Evolutionary conservation across 2,888 invertebrate species (phyloP).

Genomic region (Dryocosmus kuriphilus): DNA sequence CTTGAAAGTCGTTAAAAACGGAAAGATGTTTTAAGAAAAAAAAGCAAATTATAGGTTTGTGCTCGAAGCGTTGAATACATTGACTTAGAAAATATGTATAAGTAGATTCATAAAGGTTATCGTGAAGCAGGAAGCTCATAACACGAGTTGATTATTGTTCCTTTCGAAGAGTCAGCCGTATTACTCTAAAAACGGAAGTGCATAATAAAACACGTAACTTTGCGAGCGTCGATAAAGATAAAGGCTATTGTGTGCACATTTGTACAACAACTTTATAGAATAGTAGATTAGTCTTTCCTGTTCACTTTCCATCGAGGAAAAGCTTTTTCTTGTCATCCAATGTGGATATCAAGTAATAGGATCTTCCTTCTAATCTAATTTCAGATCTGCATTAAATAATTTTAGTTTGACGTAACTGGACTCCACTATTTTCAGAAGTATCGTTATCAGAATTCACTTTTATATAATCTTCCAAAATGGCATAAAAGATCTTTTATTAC

Average conservation of each 20-base stretch:
- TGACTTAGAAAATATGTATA: not conserved
- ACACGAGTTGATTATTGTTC: constrained; percentile 12
- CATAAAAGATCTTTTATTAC: not conserved
- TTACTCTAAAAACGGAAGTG: constrained; percentile 25
- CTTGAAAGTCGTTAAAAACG: not conserved
- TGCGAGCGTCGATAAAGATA: not conserved
- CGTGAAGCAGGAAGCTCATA: constrained; percentile 26
- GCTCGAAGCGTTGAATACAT: not conserved
- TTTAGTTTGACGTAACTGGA: too few species aligned
- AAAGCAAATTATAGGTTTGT: not conserved
- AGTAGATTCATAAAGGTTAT: not conserved
- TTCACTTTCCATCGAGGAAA: not conserved
- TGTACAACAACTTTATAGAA: not conserved
- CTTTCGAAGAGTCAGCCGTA: constrained; percentile 16
- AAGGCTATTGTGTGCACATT: not conserved
- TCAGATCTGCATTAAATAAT: too few species aligned
- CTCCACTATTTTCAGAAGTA: too few species aligned
- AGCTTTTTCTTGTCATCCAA: not conserved
- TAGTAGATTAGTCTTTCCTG: not conserved
- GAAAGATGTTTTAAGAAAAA: not conserved
- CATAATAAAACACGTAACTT: constrained; percentile 32
- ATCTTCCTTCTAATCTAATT: too few species aligned
- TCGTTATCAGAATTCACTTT: not conserved
- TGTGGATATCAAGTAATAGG: too few species aligned
- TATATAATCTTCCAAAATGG: not conserved